Evolutionary conservation across 2,888 invertebrate species (phyloP), one percentile per base, ranked within the genome.

Genomic region (Tetropium fuscum): DNA sequence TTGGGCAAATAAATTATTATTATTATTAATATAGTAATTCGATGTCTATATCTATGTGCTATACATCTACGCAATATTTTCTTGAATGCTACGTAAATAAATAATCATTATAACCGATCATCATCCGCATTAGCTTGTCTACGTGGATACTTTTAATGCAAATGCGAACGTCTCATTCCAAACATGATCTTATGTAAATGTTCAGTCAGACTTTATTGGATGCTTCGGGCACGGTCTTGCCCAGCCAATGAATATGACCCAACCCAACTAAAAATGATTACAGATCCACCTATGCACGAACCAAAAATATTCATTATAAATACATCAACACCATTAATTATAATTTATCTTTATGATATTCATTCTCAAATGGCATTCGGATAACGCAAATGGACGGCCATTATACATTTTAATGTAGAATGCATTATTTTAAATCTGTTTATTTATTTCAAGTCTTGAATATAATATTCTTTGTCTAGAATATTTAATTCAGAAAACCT

Each of bases 221-320:
- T 55, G 73, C 73, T 70, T 62, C 49, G 61, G 73, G 72, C 70
- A 48, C 53, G 41, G 51, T 49, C 25, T 15, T 41, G 53, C 51
- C 53, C 64, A 53, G 54, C 54, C 54, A 54, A 54, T 54, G 54
- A 27, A 34, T 38, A 44, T 44, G 44, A 44, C 44, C 44, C 44
- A 44, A 25, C 44, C 44, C 44, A 44, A 44, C 44, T 25, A 27
- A 44, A 44, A 44, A 27, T 27, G 13, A 27, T 44, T 44, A 38
- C 19, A 36, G 66, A 64, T 62, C 64, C 66, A 64, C 66, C 66
- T 67, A 69, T 62, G 56, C 60, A 61, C 56, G 58, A 55, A 54
- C 44, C 60, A 66, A 66, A 66, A 66, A 69, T 64, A 55, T 58
- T 60, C 66, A 69, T 69, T 66, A 69, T 64, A 66, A 66, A 66